Evolutionary conservation across 2,888 invertebrate species (phyloP), one percentile per base, ranked within the genome.

Genomic region (Liopterus haemorrhoidalis): DNA sequence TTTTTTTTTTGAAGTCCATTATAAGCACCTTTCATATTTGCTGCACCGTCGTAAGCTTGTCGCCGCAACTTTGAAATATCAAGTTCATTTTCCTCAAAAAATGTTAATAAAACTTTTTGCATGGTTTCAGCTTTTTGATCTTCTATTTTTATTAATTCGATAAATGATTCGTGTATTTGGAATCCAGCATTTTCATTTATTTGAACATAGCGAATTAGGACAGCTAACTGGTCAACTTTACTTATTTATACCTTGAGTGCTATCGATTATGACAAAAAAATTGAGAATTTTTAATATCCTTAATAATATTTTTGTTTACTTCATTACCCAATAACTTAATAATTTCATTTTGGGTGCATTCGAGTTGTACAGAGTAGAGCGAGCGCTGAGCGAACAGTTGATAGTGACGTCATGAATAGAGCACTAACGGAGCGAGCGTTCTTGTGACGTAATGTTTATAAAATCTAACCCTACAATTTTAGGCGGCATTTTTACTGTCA

Each of bases 221-320:
- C 22, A 3, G 33, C 14, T 33, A 20, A 12, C 24, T 41, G 41
- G 16, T 41, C 41, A 2, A 41, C 24, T 31, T 31, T 32, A 22
- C 15, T n/a, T 9, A 33, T n/a, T n/a, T n/a, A n/a, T 14, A 24
- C 33, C 33, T 41, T 41, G 41, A 22, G 41, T 41, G 4, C 22
- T 33, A 33, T 41, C 41, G 14, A 41, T 20, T 20, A 33, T 32
- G 16, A 41, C 21, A 18, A 18, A 31, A 18, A 33, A 41, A 33
- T 11, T 14, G 28, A 27, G n/a, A n/a, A n/a, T n/a, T n/a, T n/a
- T n/a, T n/a, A n/a, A n/a, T n/a, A n/a, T n/a, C n/a, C n/a, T n/a
- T n/a, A n/a, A n/a, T n/a, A n/a, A n/a, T n/a, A n/a, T n/a, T n/a
- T n/a, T n/a, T n/a, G n/a, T n/a, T n/a, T n/a, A n/a, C n/a, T n/a